Percentiles rank a stretch among this genome's conserved stretches.
Evolutionary conservation across 2,113 vertebrate species (phyloP).

Genomic region (Gopherus flavomarginatus): DNA sequence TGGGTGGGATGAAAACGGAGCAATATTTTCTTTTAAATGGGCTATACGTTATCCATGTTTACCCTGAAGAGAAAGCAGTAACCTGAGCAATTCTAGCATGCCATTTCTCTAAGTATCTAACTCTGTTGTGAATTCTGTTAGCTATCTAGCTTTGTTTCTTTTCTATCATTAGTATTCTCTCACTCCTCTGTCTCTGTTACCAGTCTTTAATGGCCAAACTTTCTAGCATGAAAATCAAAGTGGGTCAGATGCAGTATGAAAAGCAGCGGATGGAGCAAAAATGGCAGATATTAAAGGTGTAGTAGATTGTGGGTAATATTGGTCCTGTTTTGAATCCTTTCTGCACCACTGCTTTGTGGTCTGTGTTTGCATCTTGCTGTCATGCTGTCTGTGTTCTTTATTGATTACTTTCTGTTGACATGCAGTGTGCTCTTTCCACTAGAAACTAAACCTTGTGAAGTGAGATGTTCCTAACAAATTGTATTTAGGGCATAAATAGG

Average conservation of each 20-base stretch:
- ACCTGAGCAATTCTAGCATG: not conserved
- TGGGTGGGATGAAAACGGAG: not conserved
- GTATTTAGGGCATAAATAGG: not conserved
- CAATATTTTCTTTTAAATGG: not conserved
- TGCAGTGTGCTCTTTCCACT: not conserved
- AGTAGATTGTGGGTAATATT: conserved; percentile 75
- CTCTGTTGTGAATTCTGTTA: conserved; percentile 50
- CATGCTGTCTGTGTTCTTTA: conserved; percentile 43
- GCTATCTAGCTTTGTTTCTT: conserved; percentile 72
- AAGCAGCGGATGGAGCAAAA: conserved; percentile 96
- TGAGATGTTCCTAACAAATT: not conserved
- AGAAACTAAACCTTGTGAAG: not conserved
- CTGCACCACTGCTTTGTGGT: conserved; percentile 5
- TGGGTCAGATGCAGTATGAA: conserved; percentile 98
- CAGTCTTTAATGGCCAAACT: conserved; percentile 99
- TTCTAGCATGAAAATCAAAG: conserved; percentile 99
- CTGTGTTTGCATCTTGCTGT: conserved; percentile 62
- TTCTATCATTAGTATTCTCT: conserved; percentile 79
- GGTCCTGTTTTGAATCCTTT: conserved; percentile 61
- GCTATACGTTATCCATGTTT: not conserved
- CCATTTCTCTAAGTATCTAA: conserved; percentile 57
- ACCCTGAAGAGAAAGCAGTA: not conserved
- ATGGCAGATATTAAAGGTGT: conserved; percentile 91
- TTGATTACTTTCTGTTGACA: conserved; percentile 15
- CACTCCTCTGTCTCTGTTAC: conserved; percentile 81